Base-by-base conservation (phyloP, 2,113 vertebrate species). In the Rhinolophus sinicus region DNA sequence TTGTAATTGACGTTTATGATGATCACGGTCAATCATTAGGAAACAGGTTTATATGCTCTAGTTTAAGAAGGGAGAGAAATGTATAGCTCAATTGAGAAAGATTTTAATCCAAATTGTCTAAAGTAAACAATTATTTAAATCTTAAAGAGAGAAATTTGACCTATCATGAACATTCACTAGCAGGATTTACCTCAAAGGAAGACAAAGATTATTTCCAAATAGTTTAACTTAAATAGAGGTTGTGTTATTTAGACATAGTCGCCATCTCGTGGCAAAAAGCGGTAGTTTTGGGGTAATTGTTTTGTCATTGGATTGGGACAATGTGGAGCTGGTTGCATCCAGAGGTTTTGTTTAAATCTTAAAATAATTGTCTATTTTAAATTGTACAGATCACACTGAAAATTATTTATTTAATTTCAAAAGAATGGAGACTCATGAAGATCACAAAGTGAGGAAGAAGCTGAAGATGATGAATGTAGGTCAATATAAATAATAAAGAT, bases 131-230 rank as follows among this genome's bases (percentile, higher is more conserved):
- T 62, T 90, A 65, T 82, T 82, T 33, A 73, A 58, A 44, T 92
- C 9, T 87, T 65, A 62, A 93, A 88, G 44, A 88, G 54, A 67
- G 47, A 33, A 64, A 78, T 70, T 83, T 90, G 26, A 54, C 21
- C 47, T 65, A 75, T 69, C 35, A 62, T 85, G 75, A 92, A 96
- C 94, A 94, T 38, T 92, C 64, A 69, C 35, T 40, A 24, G 38
- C 24, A 28, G 69, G 38, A 72, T 95, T 93, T 94, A 91, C 85
- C 76, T 96, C 90, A 90, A 93, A 93, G 91, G 92, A 94, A 96
- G 94, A 89, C 60, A 56, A 86, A 54, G 16, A 0, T 67, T 82
- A 88, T 93, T 92, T 3, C 54, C 93, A 95, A 91, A 90, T 88
- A 84, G 40, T 77, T 97, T 93, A 93, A 91, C 50, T 95, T 94